phyloP scores from a whole-genome alignment of 2,113 vertebrate genomes.

The Bubo bubo region DNA sequence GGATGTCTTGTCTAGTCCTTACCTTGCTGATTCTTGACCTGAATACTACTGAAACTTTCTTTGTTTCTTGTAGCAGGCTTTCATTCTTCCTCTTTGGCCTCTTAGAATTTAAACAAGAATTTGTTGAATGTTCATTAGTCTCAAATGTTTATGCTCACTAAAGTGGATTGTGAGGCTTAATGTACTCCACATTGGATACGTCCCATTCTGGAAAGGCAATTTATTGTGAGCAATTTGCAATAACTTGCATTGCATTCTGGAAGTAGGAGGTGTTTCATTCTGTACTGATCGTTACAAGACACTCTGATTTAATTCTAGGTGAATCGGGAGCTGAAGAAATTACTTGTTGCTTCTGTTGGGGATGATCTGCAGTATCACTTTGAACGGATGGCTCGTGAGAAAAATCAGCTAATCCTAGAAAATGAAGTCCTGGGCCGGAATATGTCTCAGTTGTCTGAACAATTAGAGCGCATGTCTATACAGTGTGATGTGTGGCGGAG shows the following conservation, averaged over 20 bases:
- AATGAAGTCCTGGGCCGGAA: constrained; percentile 86
- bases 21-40: neutral
- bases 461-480: constrained; percentile 94
- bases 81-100: neutral
- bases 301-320: constrained; percentile 76
- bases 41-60: neutral
- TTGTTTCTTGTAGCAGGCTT: neutral
- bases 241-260: neutral
- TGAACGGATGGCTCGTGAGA: constrained; percentile 91
- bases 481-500: constrained; percentile 99
- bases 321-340: constrained; percentile 94
- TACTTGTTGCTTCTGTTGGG: constrained; percentile 93
- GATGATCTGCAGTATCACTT: constrained; percentile 97
- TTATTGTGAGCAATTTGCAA: neutral
- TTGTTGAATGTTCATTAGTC: neutral
- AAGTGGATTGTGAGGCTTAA: neutral
- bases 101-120: neutral
- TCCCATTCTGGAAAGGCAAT: neutral
- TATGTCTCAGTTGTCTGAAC: constrained; percentile 86
- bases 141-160: neutral
- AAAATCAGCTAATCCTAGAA: constrained; percentile 94
- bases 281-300: neutral
- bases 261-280: neutral
- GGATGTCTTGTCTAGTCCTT: neutral
- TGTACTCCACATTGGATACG: accelerated